These are phyloP conservation scores for Ciconia nigra DNA, from an alignment of 2,797 vertebrate genomes.

Conservation along the genomic window DNA sequence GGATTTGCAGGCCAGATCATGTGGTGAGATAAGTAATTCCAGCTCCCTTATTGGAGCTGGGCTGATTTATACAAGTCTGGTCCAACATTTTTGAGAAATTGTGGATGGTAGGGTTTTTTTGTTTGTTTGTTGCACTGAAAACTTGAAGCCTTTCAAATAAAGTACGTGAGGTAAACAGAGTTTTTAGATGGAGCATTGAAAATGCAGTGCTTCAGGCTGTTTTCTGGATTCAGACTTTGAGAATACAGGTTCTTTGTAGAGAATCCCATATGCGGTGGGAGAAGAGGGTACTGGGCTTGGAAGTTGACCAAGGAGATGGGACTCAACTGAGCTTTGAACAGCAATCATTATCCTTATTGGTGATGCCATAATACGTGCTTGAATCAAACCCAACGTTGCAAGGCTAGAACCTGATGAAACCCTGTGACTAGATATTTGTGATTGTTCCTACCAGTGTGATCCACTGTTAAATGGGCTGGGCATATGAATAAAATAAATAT, in stretches of 20 bases:
- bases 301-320: not conserved
- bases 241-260: not conserved
- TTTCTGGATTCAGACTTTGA: not conserved
- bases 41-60: not conserved
- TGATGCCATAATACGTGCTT: not conserved
- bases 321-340: not conserved
- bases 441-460: constrained; percentile 5
- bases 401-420: not conserved
- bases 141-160: not conserved
- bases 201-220: not conserved
- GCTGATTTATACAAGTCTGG: not conserved
- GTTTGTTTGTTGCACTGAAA: not conserved
- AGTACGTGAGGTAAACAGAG: fast-evolving
- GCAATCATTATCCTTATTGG: not conserved
- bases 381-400: not conserved
- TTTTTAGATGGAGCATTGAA: not conserved
- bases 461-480: constrained; percentile 16
- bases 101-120: not conserved
- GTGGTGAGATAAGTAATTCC: not conserved
- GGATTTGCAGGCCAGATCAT: not conserved
- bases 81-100: not conserved
- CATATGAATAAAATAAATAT: constrained; percentile 38
- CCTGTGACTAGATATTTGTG: not conserved
- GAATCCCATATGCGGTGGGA: not conserved
- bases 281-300: not conserved